Evolutionary conservation across 2,113 vertebrate genomes (phyloP).

Genomic region (Chitala chitala): DNA sequence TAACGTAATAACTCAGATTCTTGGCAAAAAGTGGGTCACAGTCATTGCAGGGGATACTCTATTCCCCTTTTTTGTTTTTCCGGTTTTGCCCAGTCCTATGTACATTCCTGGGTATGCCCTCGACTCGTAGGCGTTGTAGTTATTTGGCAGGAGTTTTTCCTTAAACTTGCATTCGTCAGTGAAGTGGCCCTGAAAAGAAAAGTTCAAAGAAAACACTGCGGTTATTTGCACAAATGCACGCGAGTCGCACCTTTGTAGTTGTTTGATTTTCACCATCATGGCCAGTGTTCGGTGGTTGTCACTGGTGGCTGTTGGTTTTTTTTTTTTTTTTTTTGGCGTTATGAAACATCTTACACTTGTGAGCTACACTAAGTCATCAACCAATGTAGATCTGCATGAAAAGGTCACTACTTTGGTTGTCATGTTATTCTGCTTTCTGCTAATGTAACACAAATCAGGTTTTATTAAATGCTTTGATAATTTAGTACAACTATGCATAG

Average conservation of each 20-base stretch:
- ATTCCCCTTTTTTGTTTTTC: conserved; percentile 92
- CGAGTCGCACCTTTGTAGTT: too few species aligned
- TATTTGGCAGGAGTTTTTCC: conserved; percentile 93
- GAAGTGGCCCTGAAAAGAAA: conserved; percentile 73
- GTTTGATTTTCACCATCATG: neutral
- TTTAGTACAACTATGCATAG: too few species aligned
- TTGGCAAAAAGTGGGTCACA: conserved; percentile 94
- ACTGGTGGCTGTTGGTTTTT: too few species aligned
- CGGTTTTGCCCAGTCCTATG: conserved; percentile 89
- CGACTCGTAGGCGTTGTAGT: conserved; percentile 97
- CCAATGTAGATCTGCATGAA: too few species aligned
- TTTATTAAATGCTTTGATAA: too few species aligned
- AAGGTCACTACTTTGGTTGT: too few species aligned
- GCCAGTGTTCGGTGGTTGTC: too few species aligned
- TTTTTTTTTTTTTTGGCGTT: too few species aligned
- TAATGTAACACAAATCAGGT: too few species aligned
- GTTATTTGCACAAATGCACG: neutral
- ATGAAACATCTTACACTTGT: too few species aligned
- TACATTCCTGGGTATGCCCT: conserved; percentile 74
- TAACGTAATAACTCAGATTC: conserved; percentile 75
- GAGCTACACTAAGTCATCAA: too few species aligned
- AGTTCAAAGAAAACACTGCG: neutral
- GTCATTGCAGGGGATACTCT: conserved; percentile 89
- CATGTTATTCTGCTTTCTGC: too few species aligned
- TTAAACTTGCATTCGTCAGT: conserved; percentile 88